Evolutionary conservation across 64 coral and sea anemone genomes (phyloP), one percentile per base, ranked within the genome.

Genomic region (Montipora efflorescens): DNA sequence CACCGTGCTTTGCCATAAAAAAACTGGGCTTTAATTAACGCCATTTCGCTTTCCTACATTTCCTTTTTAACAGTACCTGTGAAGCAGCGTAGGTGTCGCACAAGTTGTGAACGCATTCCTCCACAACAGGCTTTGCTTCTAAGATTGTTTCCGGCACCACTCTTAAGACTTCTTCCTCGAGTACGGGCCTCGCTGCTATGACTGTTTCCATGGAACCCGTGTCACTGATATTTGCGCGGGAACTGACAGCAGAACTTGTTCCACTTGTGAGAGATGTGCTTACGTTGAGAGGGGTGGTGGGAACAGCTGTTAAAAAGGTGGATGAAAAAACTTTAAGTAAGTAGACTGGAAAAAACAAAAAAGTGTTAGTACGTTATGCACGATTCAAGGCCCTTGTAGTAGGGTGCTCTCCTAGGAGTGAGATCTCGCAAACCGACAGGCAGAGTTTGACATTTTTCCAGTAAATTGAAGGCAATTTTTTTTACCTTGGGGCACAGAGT

Each of bases 141-240:
- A 86, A 21, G 10, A 86, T 49, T 50, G 82, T 86, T 20, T 86
- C 82, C 18, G 67, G 47, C 46, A 78, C 76, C 46, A 50, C 76
- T 78, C 18, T 78, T 6, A 78, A 46, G 76, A 6, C 45, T 10
- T 48, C 82, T 48, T 86, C 82, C 62, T 51, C 66, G 1, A 14
- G 18, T 46, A 86, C 66, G 8, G 82, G 82, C 19, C 66, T 28
- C 19, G 82, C 82, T 71, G 70, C 82, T 12, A 86, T 86, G 16
- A 86, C 82, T 51, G 82, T 86, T 21, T 86, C 82, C 82, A 86
- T 12, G 2, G 82, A 86, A 8, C 82, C 82, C 1, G 82, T 69
- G 36, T 86, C 82, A 11, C 64, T 86, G 16, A 67, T 19, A 11
- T 43, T 66, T 11, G 36, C 67, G 2, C 61, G 59, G 0, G 82